Conservation (phyloP, 2,113 vertebrate species). For the Halcyon malimbica region DNA sequence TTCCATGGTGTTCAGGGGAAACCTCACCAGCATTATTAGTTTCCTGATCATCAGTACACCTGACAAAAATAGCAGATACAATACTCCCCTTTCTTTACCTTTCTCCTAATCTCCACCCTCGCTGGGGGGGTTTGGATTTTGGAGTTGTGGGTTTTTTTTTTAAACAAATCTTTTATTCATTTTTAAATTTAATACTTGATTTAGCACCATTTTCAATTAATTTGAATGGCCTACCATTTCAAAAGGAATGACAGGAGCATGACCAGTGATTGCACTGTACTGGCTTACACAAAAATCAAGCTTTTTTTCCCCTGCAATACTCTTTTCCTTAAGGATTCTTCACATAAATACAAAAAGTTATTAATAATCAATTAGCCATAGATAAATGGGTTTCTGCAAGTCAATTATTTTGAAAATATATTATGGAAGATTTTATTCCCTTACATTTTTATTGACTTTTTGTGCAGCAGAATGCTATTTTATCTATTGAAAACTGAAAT, state of each 20-base stretch:
- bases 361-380: background rate
- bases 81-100: background rate
- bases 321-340: background rate
- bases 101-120: background rate
- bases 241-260: background rate
- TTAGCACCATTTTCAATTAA: background rate
- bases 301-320: background rate
- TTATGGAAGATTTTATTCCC: background rate
- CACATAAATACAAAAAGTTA: background rate
- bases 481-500: background rate
- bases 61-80: background rate
- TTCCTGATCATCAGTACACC: background rate
- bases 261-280: background rate
- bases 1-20: background rate
- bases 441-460: background rate
- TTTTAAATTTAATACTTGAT: background rate
- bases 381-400: background rate
- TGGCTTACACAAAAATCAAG: background rate
- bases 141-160: background rate
- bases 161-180: background rate
- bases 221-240: background rate
- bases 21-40: background rate
- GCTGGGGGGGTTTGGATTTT: background rate
- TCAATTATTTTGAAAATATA: background rate
- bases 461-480: background rate